Conservation (phyloP, 2,113 vertebrate species). For the Centropus unirufus region DNA sequence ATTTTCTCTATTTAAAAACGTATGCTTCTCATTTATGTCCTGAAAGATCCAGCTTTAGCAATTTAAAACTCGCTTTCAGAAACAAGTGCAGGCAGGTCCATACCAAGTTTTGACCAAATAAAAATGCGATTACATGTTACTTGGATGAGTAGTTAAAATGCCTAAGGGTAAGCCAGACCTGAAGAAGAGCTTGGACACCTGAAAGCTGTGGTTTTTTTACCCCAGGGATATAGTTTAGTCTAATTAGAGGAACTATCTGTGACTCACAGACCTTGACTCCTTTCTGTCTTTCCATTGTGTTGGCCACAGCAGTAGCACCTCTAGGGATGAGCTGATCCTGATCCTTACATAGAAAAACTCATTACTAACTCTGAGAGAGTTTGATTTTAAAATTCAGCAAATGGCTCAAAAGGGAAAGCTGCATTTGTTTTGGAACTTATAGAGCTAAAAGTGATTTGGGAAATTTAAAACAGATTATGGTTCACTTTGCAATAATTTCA, state of each 20-base stretch:
- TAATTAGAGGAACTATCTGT: neutral
- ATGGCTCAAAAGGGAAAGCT: neutral
- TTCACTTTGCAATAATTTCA: neutral
- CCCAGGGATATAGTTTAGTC: neutral
- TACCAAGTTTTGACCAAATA: neutral
- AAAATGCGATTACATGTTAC: neutral
- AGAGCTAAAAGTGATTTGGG: neutral
- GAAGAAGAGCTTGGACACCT: neutral
- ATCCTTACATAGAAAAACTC: neutral
- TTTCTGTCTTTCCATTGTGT: neutral
- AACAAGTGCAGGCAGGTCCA: neutral
- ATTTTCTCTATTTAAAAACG: neutral
- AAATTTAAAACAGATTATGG: neutral
- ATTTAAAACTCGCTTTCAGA: neutral
- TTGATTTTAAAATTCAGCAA: neutral
- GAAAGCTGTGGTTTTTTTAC: neutral
- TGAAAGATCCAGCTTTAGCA: neutral
- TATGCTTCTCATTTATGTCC: neutral
- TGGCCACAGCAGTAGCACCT: neutral
- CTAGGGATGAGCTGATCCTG: neutral
- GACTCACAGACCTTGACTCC: neutral
- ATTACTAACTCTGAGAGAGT: neutral
- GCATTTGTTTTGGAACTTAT: neutral
- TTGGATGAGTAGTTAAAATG: neutral
- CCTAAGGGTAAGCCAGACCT: neutral